A percentile compares a stretch with the other conserved stretches of the same genome.
Conservation (phyloP, 2,888 invertebrate genomes). For the Cephus runcator region DNA sequence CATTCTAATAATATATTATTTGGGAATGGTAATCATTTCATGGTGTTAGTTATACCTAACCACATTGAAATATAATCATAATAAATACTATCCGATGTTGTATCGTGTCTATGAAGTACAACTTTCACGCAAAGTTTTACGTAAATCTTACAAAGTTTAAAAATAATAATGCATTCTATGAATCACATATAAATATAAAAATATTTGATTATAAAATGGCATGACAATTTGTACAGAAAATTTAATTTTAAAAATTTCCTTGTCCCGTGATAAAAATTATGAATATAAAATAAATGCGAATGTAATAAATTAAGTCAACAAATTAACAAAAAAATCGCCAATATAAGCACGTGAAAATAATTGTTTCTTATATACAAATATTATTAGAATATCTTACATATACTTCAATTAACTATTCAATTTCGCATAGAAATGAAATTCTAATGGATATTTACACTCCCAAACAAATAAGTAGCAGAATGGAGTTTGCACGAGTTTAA, state of each 20-base stretch:
- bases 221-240: not conserved
- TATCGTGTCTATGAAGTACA: not conserved
- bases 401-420: not conserved
- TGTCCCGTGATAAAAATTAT: not conserved
- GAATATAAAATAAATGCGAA: not conserved
- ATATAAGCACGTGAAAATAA: not conserved
- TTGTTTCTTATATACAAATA: not conserved
- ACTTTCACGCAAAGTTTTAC: not conserved
- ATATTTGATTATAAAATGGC: not conserved
- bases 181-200: not conserved
- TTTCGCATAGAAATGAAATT: not conserved
- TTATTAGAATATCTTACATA: not conserved
- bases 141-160: not conserved
- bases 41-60: conserved; percentile 11
- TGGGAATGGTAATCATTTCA: conserved; percentile 13
- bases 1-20: conserved; percentile 15
- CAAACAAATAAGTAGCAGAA: not conserved
- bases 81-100: not conserved
- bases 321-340: not conserved
- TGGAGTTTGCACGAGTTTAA: not conserved
- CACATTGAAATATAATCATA: not conserved
- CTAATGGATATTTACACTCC: not conserved
- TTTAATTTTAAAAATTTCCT: not conserved
- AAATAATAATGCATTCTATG: not conserved
- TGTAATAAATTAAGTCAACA: not conserved